Evolutionary conservation across 23 tunicate genomes (phyloP), one percentile per base, ranked within the genome.

Genomic region (Clavelina lepadiformis): DNA sequence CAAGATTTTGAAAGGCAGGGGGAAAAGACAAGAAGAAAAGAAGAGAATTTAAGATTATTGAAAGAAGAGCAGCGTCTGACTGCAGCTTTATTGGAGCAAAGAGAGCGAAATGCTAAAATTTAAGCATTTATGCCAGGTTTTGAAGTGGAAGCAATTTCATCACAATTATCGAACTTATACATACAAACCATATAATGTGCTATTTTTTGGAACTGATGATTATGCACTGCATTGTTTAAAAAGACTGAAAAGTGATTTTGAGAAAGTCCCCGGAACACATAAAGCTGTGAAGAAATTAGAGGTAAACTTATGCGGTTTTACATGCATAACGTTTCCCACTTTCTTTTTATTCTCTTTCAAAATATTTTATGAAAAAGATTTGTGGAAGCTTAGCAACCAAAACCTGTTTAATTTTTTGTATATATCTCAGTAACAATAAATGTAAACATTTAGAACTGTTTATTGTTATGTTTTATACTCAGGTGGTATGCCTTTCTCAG

Each of bases 401-500:
- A n/a, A n/a, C n/a, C n/a, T n/a, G n/a, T n/a, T n/a, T n/a, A n/a
- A n/a, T n/a, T n/a, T n/a, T n/a, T n/a, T n/a, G n/a, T n/a, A n/a
- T n/a, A n/a, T n/a, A n/a, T n/a, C n/a, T n/a, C n/a, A n/a, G n/a
- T n/a, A n/a, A n/a, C n/a, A n/a, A n/a, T n/a, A n/a, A n/a, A n/a
- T n/a, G n/a, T n/a, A n/a, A n/a, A n/a, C n/a, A n/a, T n/a, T n/a
- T n/a, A n/a, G n/a, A n/a, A n/a, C n/a, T n/a, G n/a, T n/a, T n/a
- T n/a, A n/a, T n/a, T n/a, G n/a, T n/a, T n/a, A 2, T 45, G 28
- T 65, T 19, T 28, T 65, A 25, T 11, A 46, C n/a, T n/a, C 47
- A 73, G 79, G 79, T 73, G 20, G 81, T 82, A 0, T 82, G 80
- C 61, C 61, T 74, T n/a, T 75, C 80, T 15, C 58, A 47, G 31